Evolutionary conservation across 2,113 vertebrate species (phyloP), one percentile per base, ranked within the genome.

Genomic region (Ceratotherium simum): DNA sequence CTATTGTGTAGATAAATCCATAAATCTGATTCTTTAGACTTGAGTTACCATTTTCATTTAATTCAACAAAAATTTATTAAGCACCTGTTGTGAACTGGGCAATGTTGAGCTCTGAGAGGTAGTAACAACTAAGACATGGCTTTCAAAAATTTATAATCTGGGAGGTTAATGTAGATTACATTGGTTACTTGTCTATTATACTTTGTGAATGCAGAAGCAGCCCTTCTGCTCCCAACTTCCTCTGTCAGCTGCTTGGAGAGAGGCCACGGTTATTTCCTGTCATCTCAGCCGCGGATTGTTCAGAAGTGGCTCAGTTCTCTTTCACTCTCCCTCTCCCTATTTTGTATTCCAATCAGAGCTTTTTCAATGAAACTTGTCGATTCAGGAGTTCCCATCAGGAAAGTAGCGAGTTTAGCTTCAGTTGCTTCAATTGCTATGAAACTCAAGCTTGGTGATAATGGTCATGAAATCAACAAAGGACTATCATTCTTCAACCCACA

Each of bases 281-380:
- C 72, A 27, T 78, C 75, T 0, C 1, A 92, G 58, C 27, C 51
- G 14, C 23, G 14, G 2, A 0, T 83, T 84, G 76, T 72, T 94
- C 65, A 13, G 80, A 48, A n/a, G 29, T 16, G 56, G 62, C 31
- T 95, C 54, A 48, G 60, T 27, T 95, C 42, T 65, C n/a, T 39
- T 84, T 75, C 25, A 36, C 9, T 85, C 8, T 81, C 46, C 2
- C 4, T 42, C 58, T 69, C 16, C 75, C 39, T 14, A 9, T 51
- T 31, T 79, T 95, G 84, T 48, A 16, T 72, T 94, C 51, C 70
- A 48, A 79, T 20, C 33, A 62, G 80, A 79, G 6, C 2, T 95
- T 97, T 97, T 84, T n/a, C 82, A 70, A 31, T 62, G 51, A 73
- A 92, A 81, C 5, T 5, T n/a, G 17, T 89, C 31, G 23, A 72